Conservation (phyloP, 1,140 invertebrate species). For the Schlechtendalia chinensis region DNA sequence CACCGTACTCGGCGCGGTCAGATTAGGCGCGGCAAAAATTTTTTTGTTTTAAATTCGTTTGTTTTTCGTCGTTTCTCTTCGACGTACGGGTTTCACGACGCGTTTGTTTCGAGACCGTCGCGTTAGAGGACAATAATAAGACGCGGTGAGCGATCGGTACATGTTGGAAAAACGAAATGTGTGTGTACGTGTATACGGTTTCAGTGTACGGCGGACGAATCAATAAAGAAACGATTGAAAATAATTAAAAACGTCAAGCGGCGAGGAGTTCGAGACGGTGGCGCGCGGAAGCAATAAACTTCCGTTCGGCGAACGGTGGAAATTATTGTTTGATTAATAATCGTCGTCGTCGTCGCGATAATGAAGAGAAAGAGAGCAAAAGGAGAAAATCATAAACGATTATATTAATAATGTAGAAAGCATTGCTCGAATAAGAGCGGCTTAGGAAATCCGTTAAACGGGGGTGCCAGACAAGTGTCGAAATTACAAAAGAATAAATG, state of each 20-base stretch:
- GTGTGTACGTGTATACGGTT: background rate
- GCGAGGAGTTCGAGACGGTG: background rate
- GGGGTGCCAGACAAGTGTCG: conserved; percentile 11
- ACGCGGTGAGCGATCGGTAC: no score
- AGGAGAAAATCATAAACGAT: background rate
- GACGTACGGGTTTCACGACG: no score
- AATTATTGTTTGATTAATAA: background rate
- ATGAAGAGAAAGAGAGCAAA: background rate
- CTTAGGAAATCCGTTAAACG: background rate
- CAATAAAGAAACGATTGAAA: conserved; percentile 11
- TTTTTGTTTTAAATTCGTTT: no score
- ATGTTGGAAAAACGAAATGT: background rate
- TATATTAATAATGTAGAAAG: background rate
- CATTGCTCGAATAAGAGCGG: background rate
- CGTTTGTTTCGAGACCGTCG: no score
- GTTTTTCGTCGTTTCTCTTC: no score
- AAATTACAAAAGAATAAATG: conserved; percentile 23
- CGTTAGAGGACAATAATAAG: no score
- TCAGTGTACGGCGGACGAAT: background rate
- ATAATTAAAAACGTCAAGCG: conserved; percentile 12
- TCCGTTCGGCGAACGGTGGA: background rate
- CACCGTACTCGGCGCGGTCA: no score
- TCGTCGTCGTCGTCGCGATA: no score
- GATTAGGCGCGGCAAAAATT: no score
- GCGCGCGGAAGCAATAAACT: background rate